These are phyloP conservation scores for Ginglymostoma cirratum DNA, from an alignment of 2,113 vertebrate genomes.

Conservation along the genomic window DNA sequence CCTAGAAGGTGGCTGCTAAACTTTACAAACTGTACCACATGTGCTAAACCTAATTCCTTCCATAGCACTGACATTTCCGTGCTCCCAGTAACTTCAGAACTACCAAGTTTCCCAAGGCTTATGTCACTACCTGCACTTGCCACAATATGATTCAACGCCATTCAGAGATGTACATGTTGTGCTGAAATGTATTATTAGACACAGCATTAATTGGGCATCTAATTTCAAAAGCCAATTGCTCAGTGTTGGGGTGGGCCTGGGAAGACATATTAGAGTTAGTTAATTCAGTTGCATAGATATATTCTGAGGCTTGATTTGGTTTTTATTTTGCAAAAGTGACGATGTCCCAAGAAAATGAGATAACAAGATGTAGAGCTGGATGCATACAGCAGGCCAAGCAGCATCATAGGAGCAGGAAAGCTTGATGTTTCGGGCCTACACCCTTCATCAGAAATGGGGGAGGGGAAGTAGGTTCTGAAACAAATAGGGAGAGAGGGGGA, in stretches of 20 bases:
- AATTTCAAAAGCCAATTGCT: background rate
- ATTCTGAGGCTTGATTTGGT: no score
- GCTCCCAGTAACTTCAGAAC: background rate
- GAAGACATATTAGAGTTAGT: background rate
- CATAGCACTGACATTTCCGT: background rate
- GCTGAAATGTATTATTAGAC: background rate
- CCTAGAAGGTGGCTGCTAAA: background rate
- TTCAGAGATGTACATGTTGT: background rate
- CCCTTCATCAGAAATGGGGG: no score
- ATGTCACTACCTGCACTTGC: background rate
- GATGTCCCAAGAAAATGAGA: background rate
- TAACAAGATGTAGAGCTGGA: no score
- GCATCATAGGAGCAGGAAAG: no score
- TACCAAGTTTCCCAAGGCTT: background rate
- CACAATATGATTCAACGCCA: background rate
- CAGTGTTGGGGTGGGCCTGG: background rate
- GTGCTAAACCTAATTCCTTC: background rate
- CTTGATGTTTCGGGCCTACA: no score
- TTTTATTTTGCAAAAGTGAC: no score
- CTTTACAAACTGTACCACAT: background rate
- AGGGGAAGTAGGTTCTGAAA: no score
- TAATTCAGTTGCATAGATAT: background rate
- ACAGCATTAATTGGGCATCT: background rate
- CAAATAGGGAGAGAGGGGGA: no score
- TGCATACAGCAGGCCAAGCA: no score